Percentiles rank a stretch among this genome's conserved stretches.
Conservation (phyloP, 2,797 vertebrate species). For the Buphagus erythrorhynchus region DNA sequence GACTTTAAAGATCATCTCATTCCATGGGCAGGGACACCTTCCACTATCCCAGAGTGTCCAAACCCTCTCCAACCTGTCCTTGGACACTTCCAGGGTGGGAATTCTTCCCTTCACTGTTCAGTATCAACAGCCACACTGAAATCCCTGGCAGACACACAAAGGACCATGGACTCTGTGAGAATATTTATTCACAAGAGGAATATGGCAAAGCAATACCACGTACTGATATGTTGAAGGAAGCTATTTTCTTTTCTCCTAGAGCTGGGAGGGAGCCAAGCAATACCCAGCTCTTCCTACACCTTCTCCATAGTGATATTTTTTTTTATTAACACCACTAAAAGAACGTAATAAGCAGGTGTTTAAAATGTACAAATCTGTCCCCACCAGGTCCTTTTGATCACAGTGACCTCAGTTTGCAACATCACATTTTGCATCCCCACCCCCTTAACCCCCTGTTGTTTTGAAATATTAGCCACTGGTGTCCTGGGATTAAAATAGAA, state of each 20-base stretch:
- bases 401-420: conserved; percentile 15
- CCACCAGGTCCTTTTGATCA: conserved; percentile 29
- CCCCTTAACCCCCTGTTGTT: background rate
- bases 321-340: background rate
- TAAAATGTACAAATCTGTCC: background rate
- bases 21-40: background rate
- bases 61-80: background rate
- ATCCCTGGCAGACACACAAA: background rate
- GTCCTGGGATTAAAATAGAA: background rate
- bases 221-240: background rate
- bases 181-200: background rate
- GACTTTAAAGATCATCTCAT: background rate
- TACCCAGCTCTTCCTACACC: background rate
- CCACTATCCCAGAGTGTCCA: background rate
- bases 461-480: conserved; percentile 42
- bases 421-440: background rate
- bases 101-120: background rate
- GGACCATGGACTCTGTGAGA: background rate
- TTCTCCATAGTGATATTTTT: background rate
- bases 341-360: background rate
- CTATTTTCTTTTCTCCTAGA: background rate
- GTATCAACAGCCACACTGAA: background rate
- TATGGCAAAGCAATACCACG: background rate
- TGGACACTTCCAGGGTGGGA: background rate
- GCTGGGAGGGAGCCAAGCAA: background rate